Conservation (phyloP, 1,140 invertebrate species). For the Megalonaias nervosa region DNA sequence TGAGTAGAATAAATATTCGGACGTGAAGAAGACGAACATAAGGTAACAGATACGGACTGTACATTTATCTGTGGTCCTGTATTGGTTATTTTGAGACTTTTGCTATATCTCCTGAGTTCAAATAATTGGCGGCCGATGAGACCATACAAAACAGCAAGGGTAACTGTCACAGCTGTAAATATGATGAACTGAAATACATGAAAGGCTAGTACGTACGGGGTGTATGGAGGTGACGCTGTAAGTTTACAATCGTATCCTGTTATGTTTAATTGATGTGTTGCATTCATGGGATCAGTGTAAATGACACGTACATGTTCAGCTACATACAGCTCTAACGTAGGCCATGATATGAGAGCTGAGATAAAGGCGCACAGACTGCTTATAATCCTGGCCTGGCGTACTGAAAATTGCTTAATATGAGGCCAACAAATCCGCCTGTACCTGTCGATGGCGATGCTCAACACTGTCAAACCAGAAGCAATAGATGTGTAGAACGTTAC, state of each 20-base stretch:
- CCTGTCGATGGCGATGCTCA: conserved; percentile 46
- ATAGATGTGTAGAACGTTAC: conserved; percentile 36
- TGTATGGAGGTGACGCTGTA: not conserved
- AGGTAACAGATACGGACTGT: too few relatives aligned
- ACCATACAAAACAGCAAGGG: conserved; percentile 16
- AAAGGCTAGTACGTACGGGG: conserved; percentile 10
- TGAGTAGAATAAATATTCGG: not conserved
- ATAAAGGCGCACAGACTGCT: not conserved
- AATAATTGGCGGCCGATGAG: conserved; percentile 25
- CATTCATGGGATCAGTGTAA: conserved; percentile 3
- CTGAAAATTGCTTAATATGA: conserved; percentile 37
- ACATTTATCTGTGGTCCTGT: too few relatives aligned
- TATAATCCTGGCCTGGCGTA: conserved; percentile 14
- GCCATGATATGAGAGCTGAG: conserved; percentile 16
- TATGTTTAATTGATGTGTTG: not conserved
- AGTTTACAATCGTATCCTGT: conserved; percentile 25
- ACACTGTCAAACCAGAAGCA: conserved; percentile 40
- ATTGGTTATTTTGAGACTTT: not conserved
- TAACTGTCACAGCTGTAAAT: conserved; percentile 17
- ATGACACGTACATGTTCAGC: conserved; percentile 13
- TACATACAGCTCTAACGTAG: conserved; percentile 10
- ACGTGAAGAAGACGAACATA: conserved; percentile 13
- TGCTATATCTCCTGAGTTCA: conserved; percentile 20
- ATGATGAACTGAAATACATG: conserved; percentile 20
- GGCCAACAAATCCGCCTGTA: conserved; percentile 45